phyloP scores from a whole-genome alignment of 2,797 vertebrate species.

The Myotis myotis region DNA sequence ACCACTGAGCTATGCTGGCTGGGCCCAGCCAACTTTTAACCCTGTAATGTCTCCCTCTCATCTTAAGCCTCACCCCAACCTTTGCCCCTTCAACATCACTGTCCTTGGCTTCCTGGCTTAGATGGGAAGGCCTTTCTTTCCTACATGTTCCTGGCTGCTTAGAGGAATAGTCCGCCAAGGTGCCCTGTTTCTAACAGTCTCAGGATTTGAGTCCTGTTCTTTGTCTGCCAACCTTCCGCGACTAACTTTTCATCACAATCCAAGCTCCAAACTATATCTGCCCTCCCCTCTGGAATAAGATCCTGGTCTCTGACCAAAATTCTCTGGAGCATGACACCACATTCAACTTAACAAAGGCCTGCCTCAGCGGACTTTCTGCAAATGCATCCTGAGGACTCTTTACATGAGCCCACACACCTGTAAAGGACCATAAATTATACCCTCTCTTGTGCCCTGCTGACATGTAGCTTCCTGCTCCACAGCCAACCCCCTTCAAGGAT shows the following conservation, averaged over 20 bases:
- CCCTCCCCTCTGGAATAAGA: neutral
- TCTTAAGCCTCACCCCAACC: neutral
- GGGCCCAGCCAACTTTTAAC: neutral
- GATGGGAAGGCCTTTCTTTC: neutral
- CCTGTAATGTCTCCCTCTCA: neutral
- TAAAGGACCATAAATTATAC: neutral
- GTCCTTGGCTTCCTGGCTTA: neutral
- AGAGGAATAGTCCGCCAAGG: neutral
- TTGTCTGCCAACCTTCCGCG: neutral
- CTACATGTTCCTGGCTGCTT: neutral
- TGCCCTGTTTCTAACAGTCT: neutral
- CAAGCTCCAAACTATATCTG: neutral
- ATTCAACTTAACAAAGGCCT: neutral
- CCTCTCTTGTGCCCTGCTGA: neutral
- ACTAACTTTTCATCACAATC: neutral
- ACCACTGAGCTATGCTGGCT: too few relatives aligned
- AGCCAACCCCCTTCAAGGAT: neutral
- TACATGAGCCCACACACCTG: neutral
- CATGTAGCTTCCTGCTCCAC: neutral
- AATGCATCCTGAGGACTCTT: neutral
- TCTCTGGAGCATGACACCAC: neutral
- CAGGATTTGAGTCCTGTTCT: neutral
- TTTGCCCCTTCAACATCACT: neutral
- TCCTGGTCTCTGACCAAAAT: neutral
- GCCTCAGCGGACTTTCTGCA: neutral